Evolutionary conservation across 2,797 vertebrate species (phyloP).

Genomic region (Eospalax fontanierii): DNA sequence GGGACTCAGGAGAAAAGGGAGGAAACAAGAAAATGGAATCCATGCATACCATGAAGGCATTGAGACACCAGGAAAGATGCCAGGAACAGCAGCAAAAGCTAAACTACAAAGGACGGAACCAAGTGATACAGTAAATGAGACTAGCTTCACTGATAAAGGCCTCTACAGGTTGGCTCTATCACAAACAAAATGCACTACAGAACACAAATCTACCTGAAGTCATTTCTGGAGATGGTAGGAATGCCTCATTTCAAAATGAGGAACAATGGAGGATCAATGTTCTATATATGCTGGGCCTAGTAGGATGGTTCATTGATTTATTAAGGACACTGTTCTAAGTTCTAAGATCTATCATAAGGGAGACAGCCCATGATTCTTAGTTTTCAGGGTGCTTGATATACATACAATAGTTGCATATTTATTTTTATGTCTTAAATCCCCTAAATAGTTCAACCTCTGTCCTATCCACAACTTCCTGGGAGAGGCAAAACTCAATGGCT

Average conservation of each 20-base stretch:
- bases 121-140: background rate
- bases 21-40: background rate
- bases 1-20: background rate
- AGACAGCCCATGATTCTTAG: constrained; percentile 20
- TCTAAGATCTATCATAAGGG: background rate
- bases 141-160: background rate
- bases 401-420: background rate
- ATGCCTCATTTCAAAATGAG: background rate
- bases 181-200: background rate
- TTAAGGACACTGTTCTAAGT: constrained; percentile 22
- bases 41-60: background rate
- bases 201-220: background rate
- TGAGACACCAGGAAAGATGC: background rate
- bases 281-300: background rate
- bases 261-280: background rate
- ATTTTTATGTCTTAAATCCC: background rate
- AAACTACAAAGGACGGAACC: background rate
- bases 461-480: background rate
- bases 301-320: too few species aligned
- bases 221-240: background rate
- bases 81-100: background rate
- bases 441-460: background rate
- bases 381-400: background rate
- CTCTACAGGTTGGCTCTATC: background rate
- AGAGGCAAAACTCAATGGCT: constrained; percentile 1